Conservation (phyloP, 2,113 vertebrate species). For the Guaruba guarouba region DNA sequence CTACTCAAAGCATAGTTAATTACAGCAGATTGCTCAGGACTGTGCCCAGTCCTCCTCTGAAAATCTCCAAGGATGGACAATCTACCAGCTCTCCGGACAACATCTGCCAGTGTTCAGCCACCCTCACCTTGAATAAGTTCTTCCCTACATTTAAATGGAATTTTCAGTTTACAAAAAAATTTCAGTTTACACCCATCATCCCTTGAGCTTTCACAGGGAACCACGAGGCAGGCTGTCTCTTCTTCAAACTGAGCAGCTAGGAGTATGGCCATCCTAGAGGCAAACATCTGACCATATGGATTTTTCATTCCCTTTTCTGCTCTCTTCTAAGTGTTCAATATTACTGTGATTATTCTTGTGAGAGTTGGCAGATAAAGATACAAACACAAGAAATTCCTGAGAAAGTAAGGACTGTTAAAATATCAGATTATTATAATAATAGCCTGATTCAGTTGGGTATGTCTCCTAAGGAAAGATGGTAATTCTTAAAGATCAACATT, state of each 20-base stretch:
- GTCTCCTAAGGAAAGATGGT: neutral
- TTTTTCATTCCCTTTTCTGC: neutral
- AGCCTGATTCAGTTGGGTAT: neutral
- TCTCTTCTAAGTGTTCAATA: neutral
- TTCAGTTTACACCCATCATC: neutral
- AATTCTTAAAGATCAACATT: neutral
- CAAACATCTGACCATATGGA: neutral
- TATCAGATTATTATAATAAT: neutral
- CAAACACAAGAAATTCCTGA: neutral
- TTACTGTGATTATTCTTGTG: neutral
- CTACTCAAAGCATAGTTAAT: neutral
- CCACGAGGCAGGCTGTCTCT: neutral
- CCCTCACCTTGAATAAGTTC: neutral
- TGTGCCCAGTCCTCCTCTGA: neutral
- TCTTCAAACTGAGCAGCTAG: neutral
- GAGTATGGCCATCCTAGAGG: neutral
- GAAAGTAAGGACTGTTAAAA: neutral
- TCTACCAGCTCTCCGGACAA: neutral
- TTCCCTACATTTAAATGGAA: accelerated
- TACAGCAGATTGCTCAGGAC: neutral
- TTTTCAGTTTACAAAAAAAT: neutral
- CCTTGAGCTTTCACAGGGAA: neutral
- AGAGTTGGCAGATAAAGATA: neutral
- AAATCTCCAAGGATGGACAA: neutral
- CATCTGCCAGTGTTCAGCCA: neutral